Evolutionary conservation across 2,888 invertebrate genomes (phyloP).

Genomic region (Hololepta plana): DNA sequence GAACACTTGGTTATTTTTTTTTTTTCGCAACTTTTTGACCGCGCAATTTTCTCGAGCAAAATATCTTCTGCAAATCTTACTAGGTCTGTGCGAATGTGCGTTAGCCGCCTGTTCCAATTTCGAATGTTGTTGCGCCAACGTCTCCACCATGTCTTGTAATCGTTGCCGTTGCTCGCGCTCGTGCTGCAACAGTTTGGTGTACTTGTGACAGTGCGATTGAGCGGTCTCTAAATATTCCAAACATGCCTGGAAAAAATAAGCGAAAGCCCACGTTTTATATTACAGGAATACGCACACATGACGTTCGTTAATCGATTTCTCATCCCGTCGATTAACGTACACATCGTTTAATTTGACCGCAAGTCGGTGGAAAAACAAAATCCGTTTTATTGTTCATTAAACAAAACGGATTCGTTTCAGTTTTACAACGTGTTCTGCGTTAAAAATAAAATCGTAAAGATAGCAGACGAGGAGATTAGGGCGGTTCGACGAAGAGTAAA

Average conservation of each 20-base stretch:
- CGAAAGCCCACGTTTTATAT: neutral
- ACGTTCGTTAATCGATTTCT: no score
- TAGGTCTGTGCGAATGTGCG: conserved; percentile 35
- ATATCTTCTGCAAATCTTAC: conserved; percentile 21
- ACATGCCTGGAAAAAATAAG: conserved; percentile 49
- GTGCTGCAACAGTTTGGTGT: conserved; percentile 83
- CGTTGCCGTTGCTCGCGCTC: conserved; percentile 88
- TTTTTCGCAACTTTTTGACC: neutral
- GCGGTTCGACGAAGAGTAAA: neutral
- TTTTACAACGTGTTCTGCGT: no score
- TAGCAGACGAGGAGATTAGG: no score
- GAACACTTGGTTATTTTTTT: neutral
- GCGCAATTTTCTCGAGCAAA: conserved; percentile 3
- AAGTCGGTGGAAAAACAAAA: no score
- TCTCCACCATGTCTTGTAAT: conserved; percentile 92
- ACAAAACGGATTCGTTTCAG: no score
- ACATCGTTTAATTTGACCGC: no score
- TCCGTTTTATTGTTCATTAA: no score
- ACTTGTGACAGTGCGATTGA: conserved; percentile 76
- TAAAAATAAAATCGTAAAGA: no score
- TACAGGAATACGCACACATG: no score
- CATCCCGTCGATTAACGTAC: no score
- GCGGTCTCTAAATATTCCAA: conserved; percentile 82
- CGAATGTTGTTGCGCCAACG: conserved; percentile 91
- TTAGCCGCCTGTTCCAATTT: conserved; percentile 83